Conservation (phyloP, 53 echinoderm and acorn worm species). For the Astropecten irregularis region DNA sequence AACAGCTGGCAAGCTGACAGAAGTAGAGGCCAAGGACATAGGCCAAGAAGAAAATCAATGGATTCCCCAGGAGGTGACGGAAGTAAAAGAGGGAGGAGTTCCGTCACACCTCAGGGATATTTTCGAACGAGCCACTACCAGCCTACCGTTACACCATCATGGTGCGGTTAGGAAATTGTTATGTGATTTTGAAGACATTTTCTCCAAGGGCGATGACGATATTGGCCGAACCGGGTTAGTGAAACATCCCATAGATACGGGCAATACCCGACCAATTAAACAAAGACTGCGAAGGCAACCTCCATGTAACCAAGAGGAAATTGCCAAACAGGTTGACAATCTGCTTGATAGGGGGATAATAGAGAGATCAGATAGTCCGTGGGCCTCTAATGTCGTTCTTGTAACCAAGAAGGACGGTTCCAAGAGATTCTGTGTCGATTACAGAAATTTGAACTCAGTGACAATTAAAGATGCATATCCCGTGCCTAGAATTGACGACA, state of each 20-base stretch:
- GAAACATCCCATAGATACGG: background rate
- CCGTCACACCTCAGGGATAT: background rate
- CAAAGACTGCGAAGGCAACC: slow-evolving; percentile 13
- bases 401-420: background rate
- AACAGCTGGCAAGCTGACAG: background rate
- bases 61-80: background rate
- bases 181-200: background rate
- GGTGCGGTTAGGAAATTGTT: background rate
- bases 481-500: background rate
- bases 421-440: background rate
- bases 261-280: background rate
- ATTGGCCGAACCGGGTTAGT: background rate
- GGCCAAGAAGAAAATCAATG: too few species aligned
- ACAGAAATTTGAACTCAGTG: background rate
- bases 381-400: too few species aligned
- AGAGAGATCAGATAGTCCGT: background rate
- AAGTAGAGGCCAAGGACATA: background rate
- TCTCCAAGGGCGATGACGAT: background rate
- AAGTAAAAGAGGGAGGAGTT: background rate
- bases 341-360: background rate
- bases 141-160: background rate
- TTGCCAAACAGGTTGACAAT: background rate
- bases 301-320: too few species aligned
- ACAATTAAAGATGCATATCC: background rate
- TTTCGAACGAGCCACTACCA: background rate